Evolutionary conservation across 2,113 vertebrate genomes (phyloP).

Genomic region (Recurvirostra avosetta): DNA sequence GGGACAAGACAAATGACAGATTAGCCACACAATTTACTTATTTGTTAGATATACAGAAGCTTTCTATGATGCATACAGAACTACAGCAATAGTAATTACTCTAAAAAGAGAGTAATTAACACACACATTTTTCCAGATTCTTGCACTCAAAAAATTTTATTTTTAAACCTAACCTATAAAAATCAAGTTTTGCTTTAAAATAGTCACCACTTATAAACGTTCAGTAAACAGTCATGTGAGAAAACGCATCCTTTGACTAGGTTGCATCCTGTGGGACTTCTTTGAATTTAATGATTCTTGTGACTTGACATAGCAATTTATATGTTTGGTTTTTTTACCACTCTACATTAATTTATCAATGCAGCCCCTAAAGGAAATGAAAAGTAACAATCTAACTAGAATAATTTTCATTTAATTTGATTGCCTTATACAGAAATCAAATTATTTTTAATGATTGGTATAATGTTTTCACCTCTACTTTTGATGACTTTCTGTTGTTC

Average conservation of each 20-base stretch:
- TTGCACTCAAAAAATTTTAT: not conserved
- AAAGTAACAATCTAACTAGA: not conserved
- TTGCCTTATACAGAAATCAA: slow-evolving; percentile 39
- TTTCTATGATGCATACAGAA: not conserved
- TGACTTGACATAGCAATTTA: not conserved
- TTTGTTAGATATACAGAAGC: not conserved
- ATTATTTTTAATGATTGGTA: slow-evolving; percentile 52
- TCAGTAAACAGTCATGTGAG: not conserved
- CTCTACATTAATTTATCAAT: not conserved
- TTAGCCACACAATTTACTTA: not conserved
- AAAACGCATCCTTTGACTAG: not conserved
- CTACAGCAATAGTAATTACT: not conserved
- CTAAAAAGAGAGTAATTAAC: not conserved
- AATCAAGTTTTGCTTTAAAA: not conserved
- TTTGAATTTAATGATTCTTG: not conserved
- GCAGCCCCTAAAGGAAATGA: not conserved
- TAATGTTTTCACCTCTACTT: slow-evolving; percentile 45
- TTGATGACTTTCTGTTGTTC: slow-evolving; percentile 51
- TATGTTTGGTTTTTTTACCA: not conserved
- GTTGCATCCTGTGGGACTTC: not conserved
- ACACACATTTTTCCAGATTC: not conserved
- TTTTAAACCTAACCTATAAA: not conserved
- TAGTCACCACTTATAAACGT: not conserved
- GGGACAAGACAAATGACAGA: not conserved
- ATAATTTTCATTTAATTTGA: slow-evolving; percentile 54